phyloP scores from a whole-genome alignment of 2,797 vertebrate species.

The Emydoidea blandingii region DNA sequence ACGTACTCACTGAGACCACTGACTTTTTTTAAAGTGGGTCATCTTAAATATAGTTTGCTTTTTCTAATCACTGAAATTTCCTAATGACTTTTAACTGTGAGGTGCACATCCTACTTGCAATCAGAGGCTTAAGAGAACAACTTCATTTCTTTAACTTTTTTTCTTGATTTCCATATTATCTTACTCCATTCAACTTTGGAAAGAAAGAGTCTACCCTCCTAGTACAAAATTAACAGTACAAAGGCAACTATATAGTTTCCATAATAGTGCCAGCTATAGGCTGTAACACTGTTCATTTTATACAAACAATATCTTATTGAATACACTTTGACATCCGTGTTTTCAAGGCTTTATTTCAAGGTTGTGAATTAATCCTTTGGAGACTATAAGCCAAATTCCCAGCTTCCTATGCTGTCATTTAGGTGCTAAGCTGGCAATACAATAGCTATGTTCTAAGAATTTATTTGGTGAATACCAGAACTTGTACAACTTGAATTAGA shows the following conservation, averaged over 20 bases:
- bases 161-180: neutral
- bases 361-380: neutral
- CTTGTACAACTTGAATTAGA: neutral
- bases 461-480: neutral
- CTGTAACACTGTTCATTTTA: neutral
- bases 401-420: neutral
- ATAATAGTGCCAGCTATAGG: neutral
- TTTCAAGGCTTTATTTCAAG: neutral
- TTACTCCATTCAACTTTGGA: neutral
- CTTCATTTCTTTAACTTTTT: neutral
- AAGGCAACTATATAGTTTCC: neutral
- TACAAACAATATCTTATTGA: neutral
- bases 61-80: constrained; percentile 22
- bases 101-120: neutral
- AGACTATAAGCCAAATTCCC: neutral
- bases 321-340: neutral
- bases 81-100: neutral
- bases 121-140: neutral
- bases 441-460: neutral
- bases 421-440: neutral
- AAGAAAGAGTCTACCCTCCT: neutral
- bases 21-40: neutral
- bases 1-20: accelerated
- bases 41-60: neutral
- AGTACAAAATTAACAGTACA: neutral